Base-by-base conservation (phyloP, 1,140 invertebrate species). In the Ceratina japonica region DNA sequence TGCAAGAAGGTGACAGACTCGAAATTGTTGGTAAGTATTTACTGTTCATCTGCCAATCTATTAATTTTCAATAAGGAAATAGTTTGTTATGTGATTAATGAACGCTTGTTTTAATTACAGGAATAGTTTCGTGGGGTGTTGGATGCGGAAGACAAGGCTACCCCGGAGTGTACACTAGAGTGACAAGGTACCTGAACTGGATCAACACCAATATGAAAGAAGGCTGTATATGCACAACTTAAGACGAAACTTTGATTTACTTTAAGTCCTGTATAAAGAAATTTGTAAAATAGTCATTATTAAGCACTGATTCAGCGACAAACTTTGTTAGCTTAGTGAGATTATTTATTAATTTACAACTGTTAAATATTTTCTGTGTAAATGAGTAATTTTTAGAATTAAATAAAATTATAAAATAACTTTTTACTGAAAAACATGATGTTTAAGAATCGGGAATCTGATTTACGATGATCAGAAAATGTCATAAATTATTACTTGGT, bases 101-200 rank as follows among this genome's bases (percentile, higher is more conserved):
- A 0, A n/a, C 31, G 8, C 27, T 8, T 24, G 7, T 54, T 12
- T n/a, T 31, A 5, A 8, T 52, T 83, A 1, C 54, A 92, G 90
- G 91, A 59, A 91, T 92, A 52, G 91, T 92, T 1, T 95, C 94
- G 0, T 96, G 95, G 95, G 95, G 95, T n/a, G 93, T 94, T 2
- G 95, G 95, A 1, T 96, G 95, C 83, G 95, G 94, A 12, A 90
- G 94, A 75, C 91, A 93, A 3, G 93, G 94, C 4, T 93, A 94
- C 75, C 95, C 95, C 1, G 95, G 95, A 18, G 95, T 97, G 3
- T 97, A 97, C 84, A 96, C 96, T 0, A 92, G 95, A 56, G 94
- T 97, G 0, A 92, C 94, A 12, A 93, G 93, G 82, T 96, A 95
- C 87, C 85, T 95, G 0, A 92, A 93, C 20, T 97, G 96, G 96